Percentiles rank a stretch among this genome's conserved stretches.
Evolutionary conservation across 2,888 invertebrate genomes (phyloP).

Genomic region (Nomada ferruginata): DNA sequence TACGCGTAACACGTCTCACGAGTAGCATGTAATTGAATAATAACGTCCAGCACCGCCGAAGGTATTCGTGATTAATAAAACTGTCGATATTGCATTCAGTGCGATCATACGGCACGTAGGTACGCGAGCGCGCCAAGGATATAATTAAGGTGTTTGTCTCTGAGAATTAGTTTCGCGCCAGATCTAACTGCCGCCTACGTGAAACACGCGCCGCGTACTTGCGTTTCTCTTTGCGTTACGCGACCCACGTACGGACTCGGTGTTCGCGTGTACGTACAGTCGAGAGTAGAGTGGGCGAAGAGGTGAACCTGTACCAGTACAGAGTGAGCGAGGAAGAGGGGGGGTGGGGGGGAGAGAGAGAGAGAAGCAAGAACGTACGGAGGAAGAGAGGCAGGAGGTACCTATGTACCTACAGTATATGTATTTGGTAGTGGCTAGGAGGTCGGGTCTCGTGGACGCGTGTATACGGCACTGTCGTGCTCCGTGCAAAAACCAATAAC

Average conservation of each 20-base stretch:
- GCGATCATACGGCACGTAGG: constrained; percentile 41
- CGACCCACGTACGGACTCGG: constrained; percentile 2
- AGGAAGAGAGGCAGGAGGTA: background rate
- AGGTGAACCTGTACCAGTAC: background rate
- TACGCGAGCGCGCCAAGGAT: constrained; percentile 52
- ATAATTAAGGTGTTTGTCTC: constrained; percentile 75
- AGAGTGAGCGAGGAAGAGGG: too few species aligned
- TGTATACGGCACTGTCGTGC: constrained; percentile 69
- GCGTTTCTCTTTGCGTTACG: constrained; percentile 9
- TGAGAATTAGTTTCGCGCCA: constrained; percentile 66
- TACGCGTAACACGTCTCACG: background rate
- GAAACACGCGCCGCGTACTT: constrained; percentile 35
- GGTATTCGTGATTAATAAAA: constrained; percentile 68
- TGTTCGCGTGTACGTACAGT: background rate
- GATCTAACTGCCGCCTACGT: constrained; percentile 44
- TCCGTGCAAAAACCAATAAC: constrained; percentile 78
- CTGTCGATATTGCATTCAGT: constrained; percentile 65
- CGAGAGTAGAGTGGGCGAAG: background rate
- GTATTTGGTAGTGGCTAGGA: background rate
- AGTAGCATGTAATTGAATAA: constrained; percentile 37
- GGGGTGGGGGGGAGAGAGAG: too few species aligned
- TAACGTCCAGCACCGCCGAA: constrained; percentile 15
- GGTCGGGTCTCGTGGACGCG: constrained; percentile 36
- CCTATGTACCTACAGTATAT: too few species aligned
- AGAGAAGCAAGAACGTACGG: too few species aligned